These are phyloP conservation scores for Blastobasis adustella DNA, from an alignment of 2,888 invertebrate species.

Conservation along the genomic window DNA sequence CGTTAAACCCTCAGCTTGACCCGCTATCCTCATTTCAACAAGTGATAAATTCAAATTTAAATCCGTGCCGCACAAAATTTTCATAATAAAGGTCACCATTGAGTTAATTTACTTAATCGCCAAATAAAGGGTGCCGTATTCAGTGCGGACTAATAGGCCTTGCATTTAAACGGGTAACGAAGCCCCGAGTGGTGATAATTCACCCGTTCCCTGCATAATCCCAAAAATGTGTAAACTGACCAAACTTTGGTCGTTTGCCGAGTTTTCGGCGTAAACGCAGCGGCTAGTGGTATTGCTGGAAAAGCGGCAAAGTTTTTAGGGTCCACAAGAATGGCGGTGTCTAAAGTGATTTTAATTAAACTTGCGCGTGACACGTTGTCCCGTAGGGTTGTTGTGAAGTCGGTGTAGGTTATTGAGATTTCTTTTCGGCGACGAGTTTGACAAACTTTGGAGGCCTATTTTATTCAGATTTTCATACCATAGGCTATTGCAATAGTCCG, in stretches of 20 bases:
- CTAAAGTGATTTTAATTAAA: background rate
- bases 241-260: conserved; percentile 22
- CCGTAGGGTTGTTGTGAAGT: no score
- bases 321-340: background rate
- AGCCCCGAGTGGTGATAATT: conserved; percentile 30
- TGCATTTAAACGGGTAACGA: conserved; percentile 29
- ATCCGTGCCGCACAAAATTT: background rate
- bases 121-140: conserved; percentile 28
- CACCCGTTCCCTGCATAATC: conserved; percentile 23
- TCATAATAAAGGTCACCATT: conserved; percentile 20
- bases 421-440: no score
- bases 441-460: no score
- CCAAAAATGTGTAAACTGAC: conserved; percentile 30
- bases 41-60: background rate
- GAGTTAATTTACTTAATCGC: conserved; percentile 34
- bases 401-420: no score
- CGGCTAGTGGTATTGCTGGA: conserved; percentile 13
- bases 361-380: no score
- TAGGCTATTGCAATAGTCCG: no score
- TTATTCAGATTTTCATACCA: no score
- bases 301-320: conserved; percentile 1
- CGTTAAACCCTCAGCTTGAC: no score
- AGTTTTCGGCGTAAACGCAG: conserved; percentile 20
- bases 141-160: conserved; percentile 23
- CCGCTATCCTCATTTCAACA: no score